These are phyloP conservation scores for Elanus axillaris DNA, from an alignment of 2,113 vertebrate genomes.

Conservation along the genomic window DNA sequence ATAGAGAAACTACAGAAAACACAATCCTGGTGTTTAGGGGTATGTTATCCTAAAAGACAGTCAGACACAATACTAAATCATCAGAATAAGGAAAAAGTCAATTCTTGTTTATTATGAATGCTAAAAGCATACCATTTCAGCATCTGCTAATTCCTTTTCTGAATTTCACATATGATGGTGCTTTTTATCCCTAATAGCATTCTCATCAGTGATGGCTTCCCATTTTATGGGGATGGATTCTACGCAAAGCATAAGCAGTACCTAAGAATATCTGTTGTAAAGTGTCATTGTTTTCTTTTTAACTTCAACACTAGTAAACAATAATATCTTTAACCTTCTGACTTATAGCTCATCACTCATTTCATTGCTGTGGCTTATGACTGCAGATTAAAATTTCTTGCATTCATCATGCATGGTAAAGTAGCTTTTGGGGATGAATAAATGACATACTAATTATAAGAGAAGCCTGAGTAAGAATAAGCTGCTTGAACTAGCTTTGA, in stretches of 20 bases:
- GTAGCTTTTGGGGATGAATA: background rate
- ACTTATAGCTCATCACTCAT: background rate
- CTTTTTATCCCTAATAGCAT: background rate
- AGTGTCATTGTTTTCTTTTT: background rate
- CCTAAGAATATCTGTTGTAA: background rate
- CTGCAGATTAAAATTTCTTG: background rate
- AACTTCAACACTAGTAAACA: slow-evolving; percentile 2
- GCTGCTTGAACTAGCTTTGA: slow-evolving; percentile 34
- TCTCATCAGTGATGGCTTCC: background rate
- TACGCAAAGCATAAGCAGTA: background rate
- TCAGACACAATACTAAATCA: background rate
- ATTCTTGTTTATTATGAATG: background rate
- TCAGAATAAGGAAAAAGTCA: background rate
- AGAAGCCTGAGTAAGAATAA: slow-evolving; percentile 4
- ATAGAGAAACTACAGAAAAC: background rate
- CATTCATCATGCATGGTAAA: background rate
- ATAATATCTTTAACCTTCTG: background rate
- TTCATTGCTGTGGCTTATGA: background rate
- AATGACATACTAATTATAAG: slow-evolving; percentile 15
- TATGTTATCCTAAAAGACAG: background rate
- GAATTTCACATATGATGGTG: background rate
- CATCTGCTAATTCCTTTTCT: background rate
- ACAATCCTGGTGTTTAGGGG: background rate
- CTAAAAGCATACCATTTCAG: background rate
- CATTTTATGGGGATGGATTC: background rate